Conservation (phyloP, 2,888 invertebrate genomes). For the Apamea epomidion region DNA sequence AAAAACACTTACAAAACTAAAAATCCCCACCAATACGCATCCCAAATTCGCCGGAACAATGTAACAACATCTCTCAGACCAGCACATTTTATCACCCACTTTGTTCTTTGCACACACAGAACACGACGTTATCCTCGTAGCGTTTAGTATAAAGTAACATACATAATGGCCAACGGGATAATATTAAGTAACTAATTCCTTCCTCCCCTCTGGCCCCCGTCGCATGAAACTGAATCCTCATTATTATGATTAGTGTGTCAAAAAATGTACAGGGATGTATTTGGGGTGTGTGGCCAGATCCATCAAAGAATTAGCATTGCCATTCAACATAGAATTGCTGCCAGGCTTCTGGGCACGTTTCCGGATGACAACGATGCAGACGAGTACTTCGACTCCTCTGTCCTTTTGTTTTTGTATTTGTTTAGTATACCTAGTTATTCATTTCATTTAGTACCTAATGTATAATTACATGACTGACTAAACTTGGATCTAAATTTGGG, state of each 20-base stretch:
- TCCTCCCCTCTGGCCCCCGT: slow-evolving; percentile 15
- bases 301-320: background rate
- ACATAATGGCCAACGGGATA: slow-evolving; percentile 37
- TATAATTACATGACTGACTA: too few relatives aligned
- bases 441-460: too few relatives aligned
- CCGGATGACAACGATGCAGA: too few relatives aligned
- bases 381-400: too few relatives aligned
- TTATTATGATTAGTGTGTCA: slow-evolving; percentile 60
- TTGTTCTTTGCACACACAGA: background rate
- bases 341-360: too few relatives aligned
- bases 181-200: slow-evolving; percentile 20
- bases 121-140: slow-evolving; percentile 23
- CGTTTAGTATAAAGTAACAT: background rate
- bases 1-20: slow-evolving; percentile 65
- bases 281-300: background rate
- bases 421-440: too few relatives aligned
- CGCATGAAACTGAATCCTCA: slow-evolving; percentile 56
- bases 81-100: slow-evolving; percentile 48
- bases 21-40: slow-evolving; percentile 59
- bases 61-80: slow-evolving; percentile 63
- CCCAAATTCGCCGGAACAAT: slow-evolving; percentile 61
- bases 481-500: background rate
- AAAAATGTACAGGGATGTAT: slow-evolving; percentile 55
- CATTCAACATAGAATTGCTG: too few relatives aligned
- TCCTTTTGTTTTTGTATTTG: too few relatives aligned